Evolutionary conservation across 35 echinoderm and acorn worm genomes (phyloP).

Genomic region (Lytechinus variegatus): DNA sequence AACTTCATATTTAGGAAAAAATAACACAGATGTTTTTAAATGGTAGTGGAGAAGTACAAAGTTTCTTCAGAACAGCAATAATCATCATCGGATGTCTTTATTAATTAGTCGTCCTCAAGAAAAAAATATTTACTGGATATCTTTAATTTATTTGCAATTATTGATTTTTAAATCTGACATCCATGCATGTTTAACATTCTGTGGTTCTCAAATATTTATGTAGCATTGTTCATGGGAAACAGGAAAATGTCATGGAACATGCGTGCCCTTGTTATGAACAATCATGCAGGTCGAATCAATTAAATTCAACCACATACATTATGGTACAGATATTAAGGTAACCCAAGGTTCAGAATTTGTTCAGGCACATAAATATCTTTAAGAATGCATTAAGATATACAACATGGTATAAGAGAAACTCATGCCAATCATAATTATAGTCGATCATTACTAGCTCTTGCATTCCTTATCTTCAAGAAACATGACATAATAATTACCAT

Average conservation of each 20-base stretch:
- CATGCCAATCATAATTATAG: background rate
- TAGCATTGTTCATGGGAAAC: no score
- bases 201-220: no score
- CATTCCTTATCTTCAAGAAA: background rate
- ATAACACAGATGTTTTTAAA: no score
- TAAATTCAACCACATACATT: background rate
- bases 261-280: background rate
- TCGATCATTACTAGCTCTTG: background rate
- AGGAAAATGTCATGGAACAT: background rate
- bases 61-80: no score
- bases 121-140: no score
- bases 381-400: background rate
- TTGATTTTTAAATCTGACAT: no score
- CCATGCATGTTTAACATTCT: no score
- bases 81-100: no score
- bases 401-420: background rate
- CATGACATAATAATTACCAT: constrained; percentile 4
- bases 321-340: background rate
- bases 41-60: no score
- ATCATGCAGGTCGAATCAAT: background rate
- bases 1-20: no score
- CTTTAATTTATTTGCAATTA: no score
- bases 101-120: no score
- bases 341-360: background rate
- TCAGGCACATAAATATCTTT: background rate